phyloP scores from a whole-genome alignment of 2,797 vertebrate genomes.

The Pipistrellus pygmaeus region DNA sequence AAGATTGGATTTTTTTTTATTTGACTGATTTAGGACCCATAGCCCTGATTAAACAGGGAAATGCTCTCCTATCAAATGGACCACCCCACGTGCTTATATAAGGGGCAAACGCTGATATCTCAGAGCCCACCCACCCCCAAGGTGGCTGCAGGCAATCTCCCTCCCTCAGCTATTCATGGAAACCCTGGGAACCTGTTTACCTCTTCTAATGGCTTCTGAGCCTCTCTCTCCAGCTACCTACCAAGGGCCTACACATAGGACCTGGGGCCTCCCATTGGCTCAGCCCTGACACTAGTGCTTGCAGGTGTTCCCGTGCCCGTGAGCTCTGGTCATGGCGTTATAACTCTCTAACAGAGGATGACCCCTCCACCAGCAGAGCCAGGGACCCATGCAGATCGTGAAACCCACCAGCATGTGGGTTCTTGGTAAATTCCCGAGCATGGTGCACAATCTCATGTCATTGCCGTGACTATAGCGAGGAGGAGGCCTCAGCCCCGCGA shows the following conservation, averaged over 20 bases:
- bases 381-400: background rate
- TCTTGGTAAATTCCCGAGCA: background rate
- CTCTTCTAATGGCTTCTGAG: background rate
- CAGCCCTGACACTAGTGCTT: background rate
- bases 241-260: background rate
- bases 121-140: rapidly evolving
- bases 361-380: background rate
- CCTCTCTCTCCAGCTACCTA: background rate
- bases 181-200: background rate
- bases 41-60: constrained; percentile 58
- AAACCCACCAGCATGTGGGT: background rate
- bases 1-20: constrained; percentile 57
- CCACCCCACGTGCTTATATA: background rate
- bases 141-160: background rate
- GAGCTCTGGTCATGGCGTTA: background rate
- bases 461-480: rapidly evolving
- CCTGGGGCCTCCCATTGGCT: background rate
- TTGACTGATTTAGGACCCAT: constrained; percentile 59
- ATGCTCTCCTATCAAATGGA: background rate
- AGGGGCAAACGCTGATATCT: background rate
- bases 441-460: rapidly evolving
- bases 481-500: background rate
- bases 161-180: background rate
- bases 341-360: background rate
- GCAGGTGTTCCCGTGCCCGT: background rate